Evolutionary conservation across 1,140 invertebrate species (phyloP), one percentile per base, ranked within the genome.

Genomic region (Aphis gossypii): DNA sequence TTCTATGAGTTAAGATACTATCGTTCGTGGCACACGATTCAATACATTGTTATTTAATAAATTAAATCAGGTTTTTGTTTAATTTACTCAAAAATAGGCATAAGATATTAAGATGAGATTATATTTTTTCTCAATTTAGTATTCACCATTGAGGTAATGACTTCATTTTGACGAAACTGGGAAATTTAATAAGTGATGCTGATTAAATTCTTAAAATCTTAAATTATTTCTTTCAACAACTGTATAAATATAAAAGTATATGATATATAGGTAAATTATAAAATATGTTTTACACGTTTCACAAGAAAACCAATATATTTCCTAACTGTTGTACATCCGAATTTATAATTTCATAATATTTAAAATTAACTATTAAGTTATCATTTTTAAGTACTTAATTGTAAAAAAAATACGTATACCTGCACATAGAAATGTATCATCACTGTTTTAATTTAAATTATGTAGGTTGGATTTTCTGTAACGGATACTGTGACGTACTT

Each of bases 401-500:
- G 60, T n/a, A 1, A 76, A 18, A 18, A 68, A 76, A 76, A n/a
- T 76, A n/a, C 60, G 11, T n/a, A 76, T n/a, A 76, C 30, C 14
- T 76, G 9, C 30, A 76, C n/a, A 76, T 4, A 14, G 14, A 76
- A n/a, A n/a, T 20, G 1, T n/a, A n/a, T 76, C 30, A 18, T 1
- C 0, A n/a, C 18, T n/a, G n/a, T n/a, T 18, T 76, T 76, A 76
- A 76, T 76, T n/a, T n/a, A 4, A 87, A 83, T 35, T 93, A 94
- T 94, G 35, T 94, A 99, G 98, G 97, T 99, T 94, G 98, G 98
- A 35, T 99, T 99, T 96, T 97, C 98, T 89, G 98, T 99, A 30
- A 97, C 97, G 94, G 99, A 99, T 96, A 97, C 98, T 54, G 98
- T 99, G 0, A 99, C 99, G n/a, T 97, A 97, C 46, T 96, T 99